Evolutionary conservation across 2,888 invertebrate genomes (phyloP).

Genomic region (Lepidocyrtinus sp.): DNA sequence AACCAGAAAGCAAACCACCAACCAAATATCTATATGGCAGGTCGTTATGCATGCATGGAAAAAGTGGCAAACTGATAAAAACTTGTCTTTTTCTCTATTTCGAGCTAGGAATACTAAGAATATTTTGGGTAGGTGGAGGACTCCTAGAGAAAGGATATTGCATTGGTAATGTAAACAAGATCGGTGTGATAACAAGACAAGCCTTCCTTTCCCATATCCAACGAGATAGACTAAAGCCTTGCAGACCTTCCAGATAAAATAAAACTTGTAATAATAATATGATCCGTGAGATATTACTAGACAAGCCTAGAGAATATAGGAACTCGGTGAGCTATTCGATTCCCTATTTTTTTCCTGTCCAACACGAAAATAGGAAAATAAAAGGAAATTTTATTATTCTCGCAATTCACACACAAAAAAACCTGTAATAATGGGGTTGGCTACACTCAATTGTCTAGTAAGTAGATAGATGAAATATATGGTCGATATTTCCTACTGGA

Average conservation of each 20-base stretch:
- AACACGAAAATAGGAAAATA: not conserved
- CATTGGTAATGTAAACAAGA: slow-evolving; percentile 30
- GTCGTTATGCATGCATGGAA: not conserved
- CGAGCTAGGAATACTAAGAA: not conserved
- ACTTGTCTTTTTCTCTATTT: slow-evolving; percentile 1
- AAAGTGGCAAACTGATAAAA: not conserved
- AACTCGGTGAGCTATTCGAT: not conserved
- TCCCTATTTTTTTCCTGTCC: not conserved
- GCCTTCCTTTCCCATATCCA: not conserved
- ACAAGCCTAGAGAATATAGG: not conserved
- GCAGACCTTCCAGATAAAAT: not conserved
- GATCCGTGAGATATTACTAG: not conserved
- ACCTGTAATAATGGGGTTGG: not conserved
- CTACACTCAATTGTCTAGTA: not conserved
- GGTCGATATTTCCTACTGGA: not conserved
- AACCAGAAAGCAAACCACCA: too few species aligned
- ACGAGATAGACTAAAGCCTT: not conserved
- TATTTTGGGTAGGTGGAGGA: slow-evolving; percentile 14
- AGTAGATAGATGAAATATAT: not conserved
- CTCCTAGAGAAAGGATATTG: slow-evolving; percentile 4
- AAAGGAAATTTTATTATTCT: not conserved
- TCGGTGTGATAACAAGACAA: slow-evolving; percentile 16
- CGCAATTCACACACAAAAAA: not conserved
- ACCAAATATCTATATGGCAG: not conserved
- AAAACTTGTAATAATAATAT: not conserved